Evolutionary conservation across 2,888 invertebrate species (phyloP), one percentile per base, ranked within the genome.

Genomic region (Caradrina kadenii): DNA sequence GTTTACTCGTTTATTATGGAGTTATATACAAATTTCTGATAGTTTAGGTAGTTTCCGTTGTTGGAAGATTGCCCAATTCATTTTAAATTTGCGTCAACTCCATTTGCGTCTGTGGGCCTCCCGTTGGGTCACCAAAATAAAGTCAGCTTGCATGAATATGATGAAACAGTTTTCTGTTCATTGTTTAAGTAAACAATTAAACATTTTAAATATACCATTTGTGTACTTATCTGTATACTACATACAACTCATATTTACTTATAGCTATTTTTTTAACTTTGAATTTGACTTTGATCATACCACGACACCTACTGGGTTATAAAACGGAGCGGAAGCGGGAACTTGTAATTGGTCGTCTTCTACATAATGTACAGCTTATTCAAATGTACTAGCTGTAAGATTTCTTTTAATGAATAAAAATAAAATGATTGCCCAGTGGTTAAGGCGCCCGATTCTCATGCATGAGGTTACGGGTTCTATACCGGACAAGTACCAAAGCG

Each of bases 31-130:
- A 79, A 81, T 78, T 83, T 74, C 72, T 82, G 85, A 87, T 87
- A 86, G 83, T 83, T 84, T 85, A 75, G 82, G 83, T 82, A 79
- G 86, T 89, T 90, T 89, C 86, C 87, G 79, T 76, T 66, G 76
- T 92, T 93, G 93, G 93, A 89, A 68, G 82, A 79, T 80, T 92
- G 93, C 93, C 93, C 91, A 90, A 90, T 90, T 88, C 80, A 83
- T 89, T 89, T 86, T 85, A 88, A 89, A 91, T 88, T 88, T 91
- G 87, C 93, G 92, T 93, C 93, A 91, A 90, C 86, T 87, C 90
- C 90, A 91, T 91, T 91, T 88, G 88, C 88, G 90, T 88, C 70
- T 35, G 66, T 62, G 80, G 81, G 83, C 80, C 87, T 87, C 85
- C 87, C 80, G 86, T 87, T 86, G 80, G 81, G 87, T 81, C 87